Conservation (phyloP, 1,140 invertebrate genomes). For the Drosophila lacteicornis region DNA sequence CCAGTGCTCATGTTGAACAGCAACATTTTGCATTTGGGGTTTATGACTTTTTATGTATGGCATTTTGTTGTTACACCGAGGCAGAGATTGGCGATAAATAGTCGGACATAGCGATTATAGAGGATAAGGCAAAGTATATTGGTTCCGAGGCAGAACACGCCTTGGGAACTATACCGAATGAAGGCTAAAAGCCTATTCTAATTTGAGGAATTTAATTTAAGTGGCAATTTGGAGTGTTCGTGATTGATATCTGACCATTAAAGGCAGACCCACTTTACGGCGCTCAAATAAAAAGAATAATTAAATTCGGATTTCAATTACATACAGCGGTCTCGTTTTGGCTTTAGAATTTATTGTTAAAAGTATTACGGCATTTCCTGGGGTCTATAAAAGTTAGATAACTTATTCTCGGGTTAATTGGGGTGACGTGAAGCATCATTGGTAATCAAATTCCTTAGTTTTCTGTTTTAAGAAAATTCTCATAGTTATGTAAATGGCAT, state of each 20-base stretch:
- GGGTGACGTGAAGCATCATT: neutral
- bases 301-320: constrained; percentile 15
- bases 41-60: constrained; percentile 36
- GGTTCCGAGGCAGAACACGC: constrained; percentile 9
- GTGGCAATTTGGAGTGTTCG: constrained; percentile 12
- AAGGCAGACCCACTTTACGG: neutral
- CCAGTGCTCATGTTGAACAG: constrained; percentile 57
- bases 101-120: constrained; percentile 37
- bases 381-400: neutral
- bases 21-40: constrained; percentile 58
- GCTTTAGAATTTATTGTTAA: neutral
- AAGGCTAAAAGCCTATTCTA: constrained; percentile 27
- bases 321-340: neutral
- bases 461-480: neutral
- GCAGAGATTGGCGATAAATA: constrained; percentile 52
- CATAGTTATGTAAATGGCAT: neutral
- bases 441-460: neutral
- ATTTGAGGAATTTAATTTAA: constrained; percentile 23
- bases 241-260: constrained; percentile 34
- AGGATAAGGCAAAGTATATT: constrained; percentile 47
- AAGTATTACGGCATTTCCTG: neutral
- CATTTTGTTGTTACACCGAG: constrained; percentile 53
- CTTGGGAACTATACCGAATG: constrained; percentile 17
- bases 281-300: neutral
- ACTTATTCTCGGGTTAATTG: neutral